Evolutionary conservation across 2,797 vertebrate species (phyloP).

Genomic region (Gallinago nigripennis): DNA sequence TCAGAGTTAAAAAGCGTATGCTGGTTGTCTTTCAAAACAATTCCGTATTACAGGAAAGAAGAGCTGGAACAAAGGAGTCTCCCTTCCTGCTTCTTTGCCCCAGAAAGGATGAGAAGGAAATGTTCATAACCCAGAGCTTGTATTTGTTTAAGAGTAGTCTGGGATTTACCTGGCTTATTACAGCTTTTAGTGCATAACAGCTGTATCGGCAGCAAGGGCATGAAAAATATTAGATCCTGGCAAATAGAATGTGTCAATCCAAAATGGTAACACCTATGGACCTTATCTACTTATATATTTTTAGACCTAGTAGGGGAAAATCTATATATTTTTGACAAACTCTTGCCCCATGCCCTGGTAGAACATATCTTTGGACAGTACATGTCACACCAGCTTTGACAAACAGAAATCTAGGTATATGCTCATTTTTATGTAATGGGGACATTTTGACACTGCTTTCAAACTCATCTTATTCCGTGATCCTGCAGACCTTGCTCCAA

Average conservation of each 20-base stretch:
- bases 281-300: background rate
- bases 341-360: background rate
- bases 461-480: background rate
- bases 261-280: background rate
- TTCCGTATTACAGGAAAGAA: background rate
- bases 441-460: background rate
- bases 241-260: slow-evolving; percentile 31
- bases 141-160: slow-evolving; percentile 25
- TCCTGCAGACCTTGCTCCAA: background rate
- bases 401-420: background rate
- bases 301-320: background rate
- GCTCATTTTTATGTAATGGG: background rate
- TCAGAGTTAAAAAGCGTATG: background rate
- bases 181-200: slow-evolving; percentile 26
- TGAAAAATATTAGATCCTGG: slow-evolving; percentile 17
- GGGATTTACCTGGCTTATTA: slow-evolving; percentile 42
- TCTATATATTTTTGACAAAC: background rate
- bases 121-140: background rate
- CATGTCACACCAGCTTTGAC: background rate
- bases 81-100: background rate
- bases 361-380: background rate
- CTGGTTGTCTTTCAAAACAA: background rate
- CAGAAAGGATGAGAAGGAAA: background rate
- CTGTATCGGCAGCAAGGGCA: background rate
- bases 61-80: background rate